Percentiles rank a stretch among this genome's conserved stretches.
Conservation (phyloP, 2,797 vertebrate genomes). For the Lagocephalus sceleratus region DNA sequence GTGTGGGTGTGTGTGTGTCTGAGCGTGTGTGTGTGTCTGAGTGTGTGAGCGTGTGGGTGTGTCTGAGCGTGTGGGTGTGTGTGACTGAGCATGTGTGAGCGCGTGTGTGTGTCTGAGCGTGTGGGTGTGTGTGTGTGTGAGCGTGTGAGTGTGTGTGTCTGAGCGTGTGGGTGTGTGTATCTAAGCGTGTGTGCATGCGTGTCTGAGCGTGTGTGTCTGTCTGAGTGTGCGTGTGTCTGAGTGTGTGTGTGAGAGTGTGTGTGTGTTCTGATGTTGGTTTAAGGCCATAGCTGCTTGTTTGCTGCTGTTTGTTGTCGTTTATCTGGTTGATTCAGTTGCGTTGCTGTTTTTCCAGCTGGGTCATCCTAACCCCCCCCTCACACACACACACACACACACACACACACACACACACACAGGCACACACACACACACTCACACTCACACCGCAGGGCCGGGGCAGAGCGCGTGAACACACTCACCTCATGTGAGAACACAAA, state of each 20-base stretch:
- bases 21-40: constrained; percentile 9
- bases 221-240: neutral
- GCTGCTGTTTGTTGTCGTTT: neutral
- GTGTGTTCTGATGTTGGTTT: constrained; percentile 28
- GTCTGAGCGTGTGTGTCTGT: constrained; percentile 2
- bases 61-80: neutral
- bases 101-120: constrained; percentile 11
- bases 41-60: neutral
- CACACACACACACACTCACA: too few species aligned
- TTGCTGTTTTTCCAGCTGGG: constrained; percentile 53
- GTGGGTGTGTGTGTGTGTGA: neutral
- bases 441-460: too few species aligned
- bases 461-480: constrained; percentile 27
- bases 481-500: constrained; percentile 28
- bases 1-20: neutral
- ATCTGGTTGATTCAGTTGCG: constrained; percentile 9
- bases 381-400: too few species aligned
- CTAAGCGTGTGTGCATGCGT: too few species aligned
- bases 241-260: neutral
- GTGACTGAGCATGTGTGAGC: too few species aligned
- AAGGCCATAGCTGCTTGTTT: constrained; percentile 29
- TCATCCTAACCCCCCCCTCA: constrained; percentile 40
- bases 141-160: too few species aligned
- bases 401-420: too few species aligned
- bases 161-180: too few species aligned